These are phyloP conservation scores for Neodiprion virginianus DNA, from an alignment of 1,140 invertebrate species.

Conservation along the genomic window DNA sequence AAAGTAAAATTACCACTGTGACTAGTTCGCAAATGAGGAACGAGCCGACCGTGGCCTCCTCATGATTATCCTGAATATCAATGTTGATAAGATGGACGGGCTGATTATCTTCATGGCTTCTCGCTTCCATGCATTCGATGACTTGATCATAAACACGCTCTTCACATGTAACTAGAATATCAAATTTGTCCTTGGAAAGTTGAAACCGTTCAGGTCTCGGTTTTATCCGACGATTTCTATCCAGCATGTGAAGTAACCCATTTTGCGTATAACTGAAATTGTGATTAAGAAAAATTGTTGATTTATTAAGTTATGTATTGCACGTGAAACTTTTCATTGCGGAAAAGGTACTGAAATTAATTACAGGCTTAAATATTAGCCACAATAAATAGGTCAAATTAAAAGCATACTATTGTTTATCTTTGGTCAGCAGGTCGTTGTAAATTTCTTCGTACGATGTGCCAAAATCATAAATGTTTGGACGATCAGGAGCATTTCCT, in stretches of 20 bases:
- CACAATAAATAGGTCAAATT: slow-evolving; percentile 28
- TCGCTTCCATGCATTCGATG: slow-evolving; percentile 77
- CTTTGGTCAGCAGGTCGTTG: slow-evolving; percentile 89
- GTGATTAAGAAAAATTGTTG: slow-evolving; percentile 29
- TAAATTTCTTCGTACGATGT: slow-evolving; percentile 97
- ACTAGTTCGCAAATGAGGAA: slow-evolving; percentile 97
- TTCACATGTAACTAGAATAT: slow-evolving; percentile 97
- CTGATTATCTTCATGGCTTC: slow-evolving; percentile 76
- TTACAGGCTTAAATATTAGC: not conserved
- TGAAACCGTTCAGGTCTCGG: slow-evolving; percentile 95
- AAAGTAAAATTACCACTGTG: slow-evolving; percentile 72
- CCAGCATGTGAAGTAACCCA: slow-evolving; percentile 97
- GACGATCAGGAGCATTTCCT: slow-evolving; percentile 91
- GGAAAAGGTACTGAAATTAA: slow-evolving; percentile 10
- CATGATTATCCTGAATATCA: slow-evolving; percentile 99
- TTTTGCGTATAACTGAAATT: slow-evolving; percentile 93
- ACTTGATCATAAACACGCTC: slow-evolving; percentile 99
- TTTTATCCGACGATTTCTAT: slow-evolving; percentile 97
- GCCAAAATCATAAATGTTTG: slow-evolving; percentile 98
- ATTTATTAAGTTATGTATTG: not conserved
- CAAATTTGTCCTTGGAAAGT: slow-evolving; percentile 87
- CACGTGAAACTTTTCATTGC: slow-evolving; percentile 3
- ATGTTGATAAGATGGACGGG: slow-evolving; percentile 98
- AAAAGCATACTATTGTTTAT: slow-evolving; percentile 84
- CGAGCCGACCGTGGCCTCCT: slow-evolving; percentile 99